phyloP scores from a whole-genome alignment of 2,797 vertebrate genomes.

The Sandelia bainsii region DNA sequence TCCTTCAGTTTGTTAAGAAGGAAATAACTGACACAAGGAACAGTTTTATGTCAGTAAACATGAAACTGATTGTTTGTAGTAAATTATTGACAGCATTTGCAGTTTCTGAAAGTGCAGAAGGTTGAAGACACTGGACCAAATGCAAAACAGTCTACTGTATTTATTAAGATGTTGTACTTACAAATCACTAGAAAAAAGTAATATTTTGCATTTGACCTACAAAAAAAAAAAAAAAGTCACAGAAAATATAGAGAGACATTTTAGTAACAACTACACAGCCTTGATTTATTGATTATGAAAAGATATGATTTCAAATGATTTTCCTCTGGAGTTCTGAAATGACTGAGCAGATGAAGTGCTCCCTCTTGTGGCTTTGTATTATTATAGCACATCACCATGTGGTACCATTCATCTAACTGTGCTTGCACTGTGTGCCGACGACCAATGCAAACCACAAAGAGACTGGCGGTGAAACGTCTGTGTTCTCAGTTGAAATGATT shows the following conservation, averaged over 20 bases:
- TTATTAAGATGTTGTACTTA: constrained; percentile 18
- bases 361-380: constrained; percentile 71
- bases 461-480: constrained; percentile 57
- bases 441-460: constrained; percentile 32
- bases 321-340: constrained; percentile 33
- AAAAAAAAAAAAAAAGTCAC: not conserved
- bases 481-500: constrained; percentile 78
- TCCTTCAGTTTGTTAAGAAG: constrained; percentile 19
- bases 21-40: constrained; percentile 7
- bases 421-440: constrained; percentile 59
- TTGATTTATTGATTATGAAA: not conserved
- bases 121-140: constrained; percentile 45
- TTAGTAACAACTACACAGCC: constrained; percentile 16
- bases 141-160: constrained; percentile 18
- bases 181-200: constrained; percentile 4
- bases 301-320: not conserved
- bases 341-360: constrained; percentile 52
- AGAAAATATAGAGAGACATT: not conserved
- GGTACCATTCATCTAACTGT: constrained; percentile 47
- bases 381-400: constrained; percentile 58
- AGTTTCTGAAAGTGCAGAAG: constrained; percentile 25
- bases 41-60: constrained; percentile 32
- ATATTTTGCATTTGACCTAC: constrained; percentile 20
- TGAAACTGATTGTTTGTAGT: constrained; percentile 39
- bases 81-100: constrained; percentile 30